Base-by-base conservation (phyloP, 2,888 invertebrate species). In the Eristalis tenax region DNA sequence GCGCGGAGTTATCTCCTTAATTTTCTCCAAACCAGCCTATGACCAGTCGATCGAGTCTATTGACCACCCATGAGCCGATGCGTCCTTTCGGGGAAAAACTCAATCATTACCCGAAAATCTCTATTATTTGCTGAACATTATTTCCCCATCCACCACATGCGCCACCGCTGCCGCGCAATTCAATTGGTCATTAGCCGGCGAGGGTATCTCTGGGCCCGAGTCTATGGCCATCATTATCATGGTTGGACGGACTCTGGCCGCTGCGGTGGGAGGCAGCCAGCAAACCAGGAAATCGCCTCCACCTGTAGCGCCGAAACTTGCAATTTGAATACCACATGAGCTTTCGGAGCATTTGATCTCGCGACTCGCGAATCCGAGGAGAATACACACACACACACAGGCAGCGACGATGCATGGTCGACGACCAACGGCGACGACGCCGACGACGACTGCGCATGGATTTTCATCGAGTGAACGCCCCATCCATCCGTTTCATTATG, bases 381-480 rank as follows among this genome's bases (percentile, higher is more conserved):
- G 38, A 4, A 4, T 35, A 35, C 35, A 38, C 38, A 38, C 23
- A 56, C 32, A 68, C 22, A n/a, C 28, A 13, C 5, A 11, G 26
- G 35, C 59, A 23, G n/a, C 22, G 50, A 61, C 43, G n/a, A n/a
- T n/a, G n/a, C n/a, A n/a, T n/a, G n/a, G n/a, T n/a, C n/a, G n/a
- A n/a, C n/a, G n/a, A n/a, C n/a, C n/a, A n/a, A n/a, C 23, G 43
- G 8, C 43, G 40, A 40, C 43, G 63, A 64, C 65, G 57, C n/a
- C 43, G 61, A n/a, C 50, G 38, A 4, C 32, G 23, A 18, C 66
- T 11, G 59, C 18, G 59, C 59, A 40, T 75, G 75, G 70, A 70
- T 83, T 86, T 86, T 86, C 86, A 82, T 86, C 86, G 57, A 86
- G 86, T 75, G 78, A 71, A 86, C 86, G 86, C 86, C 86, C 86